Evolutionary conservation across 2,888 invertebrate genomes (phyloP).

Genomic region (Cetonia aurata): DNA sequence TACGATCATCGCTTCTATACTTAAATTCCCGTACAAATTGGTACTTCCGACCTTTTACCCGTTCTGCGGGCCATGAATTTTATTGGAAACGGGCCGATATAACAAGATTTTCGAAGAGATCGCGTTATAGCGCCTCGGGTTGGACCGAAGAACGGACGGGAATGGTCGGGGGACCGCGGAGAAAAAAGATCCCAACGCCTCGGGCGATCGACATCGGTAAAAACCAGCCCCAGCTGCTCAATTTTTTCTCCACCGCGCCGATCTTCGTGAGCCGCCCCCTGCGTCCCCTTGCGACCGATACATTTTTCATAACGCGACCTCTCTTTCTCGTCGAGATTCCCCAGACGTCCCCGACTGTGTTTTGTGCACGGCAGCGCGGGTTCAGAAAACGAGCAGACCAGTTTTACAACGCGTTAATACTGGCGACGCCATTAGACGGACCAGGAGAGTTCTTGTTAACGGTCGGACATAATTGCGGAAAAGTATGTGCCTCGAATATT

Average conservation of each 20-base stretch:
- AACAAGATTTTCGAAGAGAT: constrained; percentile 33
- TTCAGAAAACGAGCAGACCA: constrained; percentile 45
- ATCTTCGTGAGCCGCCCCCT: constrained; percentile 18
- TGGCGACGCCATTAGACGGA: constrained; percentile 60
- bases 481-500: constrained; percentile 58
- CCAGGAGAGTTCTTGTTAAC: constrained; percentile 50
- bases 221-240: constrained; percentile 44
- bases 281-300: constrained; percentile 53
- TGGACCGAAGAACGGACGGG: neutral
- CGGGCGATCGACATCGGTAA: constrained; percentile 39
- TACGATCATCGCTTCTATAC: neutral
- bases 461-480: constrained; percentile 51
- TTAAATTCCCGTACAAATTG: constrained; percentile 30
- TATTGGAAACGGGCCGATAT: constrained; percentile 25
- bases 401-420: constrained; percentile 54
- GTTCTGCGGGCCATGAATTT: constrained; percentile 26
- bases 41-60: constrained; percentile 34
- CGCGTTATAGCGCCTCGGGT: constrained; percentile 19
- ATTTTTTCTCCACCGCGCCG: constrained; percentile 37
- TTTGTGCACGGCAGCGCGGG: constrained; percentile 32
- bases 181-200: constrained; percentile 32
- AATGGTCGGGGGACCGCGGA: neutral
- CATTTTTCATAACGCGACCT: constrained; percentile 65
- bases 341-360: constrained; percentile 54
- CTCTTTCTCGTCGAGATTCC: constrained; percentile 59